phyloP scores from a whole-genome alignment of 2,113 vertebrate genomes.

The Anhinga anhinga region DNA sequence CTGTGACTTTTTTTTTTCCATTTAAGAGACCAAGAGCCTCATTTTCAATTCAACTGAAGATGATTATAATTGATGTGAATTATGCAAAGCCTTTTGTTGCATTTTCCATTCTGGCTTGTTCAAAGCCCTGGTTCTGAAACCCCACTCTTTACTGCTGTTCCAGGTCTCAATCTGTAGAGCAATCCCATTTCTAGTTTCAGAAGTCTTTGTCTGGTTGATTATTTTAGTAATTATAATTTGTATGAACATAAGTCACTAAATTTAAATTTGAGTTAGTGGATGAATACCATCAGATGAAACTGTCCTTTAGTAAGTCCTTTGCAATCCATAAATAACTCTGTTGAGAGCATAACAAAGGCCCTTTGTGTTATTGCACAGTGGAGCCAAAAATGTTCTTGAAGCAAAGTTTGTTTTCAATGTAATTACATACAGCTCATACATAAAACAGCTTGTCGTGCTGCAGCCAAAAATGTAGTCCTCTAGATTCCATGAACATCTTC shows the following conservation, averaged over 20 bases:
- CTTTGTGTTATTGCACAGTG: constrained; percentile 28
- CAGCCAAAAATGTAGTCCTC: constrained; percentile 14
- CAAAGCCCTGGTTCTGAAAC: constrained; percentile 2
- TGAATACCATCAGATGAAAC: constrained; percentile 10
- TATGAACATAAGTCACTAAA: not conserved
- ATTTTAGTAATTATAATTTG: not conserved
- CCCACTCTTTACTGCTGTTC: not conserved
- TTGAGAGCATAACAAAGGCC: constrained; percentile 27
- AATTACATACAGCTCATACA: constrained; percentile 48
- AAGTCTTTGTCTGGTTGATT: constrained; percentile 7
- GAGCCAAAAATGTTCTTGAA: constrained; percentile 57
- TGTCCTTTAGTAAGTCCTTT: constrained; percentile 4
- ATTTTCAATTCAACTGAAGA: constrained; percentile 31
- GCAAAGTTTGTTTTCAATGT: constrained; percentile 57
- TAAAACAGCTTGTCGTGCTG: not conserved
- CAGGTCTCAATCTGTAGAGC: not conserved
- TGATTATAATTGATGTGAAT: constrained; percentile 53
- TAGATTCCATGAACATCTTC: not conserved
- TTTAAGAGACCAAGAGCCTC: not conserved
- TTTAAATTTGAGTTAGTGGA: not conserved
- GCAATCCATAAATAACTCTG: constrained; percentile 37
- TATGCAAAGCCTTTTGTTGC: constrained; percentile 20
- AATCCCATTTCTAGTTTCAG: not conserved
- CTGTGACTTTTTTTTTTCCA: not conserved
- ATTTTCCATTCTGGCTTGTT: not conserved